Conservation (phyloP, 1,140 invertebrate genomes). For the Anagrus nilaparvatae region DNA sequence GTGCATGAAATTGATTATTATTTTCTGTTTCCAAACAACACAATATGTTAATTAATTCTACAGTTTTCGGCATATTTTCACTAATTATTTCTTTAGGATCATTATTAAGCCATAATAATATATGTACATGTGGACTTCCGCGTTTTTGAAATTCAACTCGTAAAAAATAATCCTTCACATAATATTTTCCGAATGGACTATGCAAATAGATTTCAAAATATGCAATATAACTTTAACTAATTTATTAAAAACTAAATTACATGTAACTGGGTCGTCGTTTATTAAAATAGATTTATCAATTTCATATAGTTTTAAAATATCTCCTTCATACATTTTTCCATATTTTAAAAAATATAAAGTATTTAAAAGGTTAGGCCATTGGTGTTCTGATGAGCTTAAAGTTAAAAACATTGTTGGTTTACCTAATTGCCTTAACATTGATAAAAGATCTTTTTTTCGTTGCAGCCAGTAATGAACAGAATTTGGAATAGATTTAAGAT, state of each 20-base stretch:
- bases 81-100: too few relatives aligned
- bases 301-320: slow-evolving; percentile 22
- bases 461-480: slow-evolving; percentile 23
- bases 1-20: too few relatives aligned
- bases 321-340: slow-evolving; percentile 16
- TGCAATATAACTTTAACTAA: too few relatives aligned
- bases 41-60: too few relatives aligned
- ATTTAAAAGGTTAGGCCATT: slow-evolving; percentile 29
- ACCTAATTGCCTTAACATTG: slow-evolving; percentile 25
- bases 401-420: slow-evolving; percentile 25
- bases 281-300: slow-evolving; percentile 25
- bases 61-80: too few relatives aligned
- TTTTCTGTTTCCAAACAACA: too few relatives aligned
- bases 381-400: slow-evolving; percentile 25
- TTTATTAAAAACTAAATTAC: slow-evolving; percentile 34
- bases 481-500: slow-evolving; percentile 16
- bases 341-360: slow-evolving; percentile 31
- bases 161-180: slow-evolving; percentile 24
- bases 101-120: slow-evolving; percentile 24
- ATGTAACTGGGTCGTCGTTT: slow-evolving; percentile 37
- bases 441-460: slow-evolving; percentile 32
- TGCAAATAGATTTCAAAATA: slow-evolving; percentile 14
- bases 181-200: slow-evolving; percentile 22
- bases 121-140: slow-evolving; percentile 29
- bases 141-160: slow-evolving; percentile 31